A percentile compares a stretch with the other conserved stretches of the same genome.
Conservation (phyloP, 2,113 vertebrate species). For the Menidia beryllina region DNA sequence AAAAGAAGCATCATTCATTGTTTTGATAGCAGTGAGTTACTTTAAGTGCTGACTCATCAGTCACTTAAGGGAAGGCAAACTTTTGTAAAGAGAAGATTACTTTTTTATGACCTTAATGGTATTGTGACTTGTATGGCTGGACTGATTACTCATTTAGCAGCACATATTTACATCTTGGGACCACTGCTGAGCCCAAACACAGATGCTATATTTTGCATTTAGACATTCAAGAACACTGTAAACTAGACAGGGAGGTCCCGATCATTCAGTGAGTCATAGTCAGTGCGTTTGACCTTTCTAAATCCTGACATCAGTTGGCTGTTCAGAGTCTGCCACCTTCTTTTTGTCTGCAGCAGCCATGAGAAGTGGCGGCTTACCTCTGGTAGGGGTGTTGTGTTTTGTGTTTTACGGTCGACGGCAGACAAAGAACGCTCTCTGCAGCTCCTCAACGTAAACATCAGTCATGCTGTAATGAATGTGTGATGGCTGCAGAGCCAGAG, state of each 20-base stretch:
- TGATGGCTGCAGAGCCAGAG: constrained; percentile 33
- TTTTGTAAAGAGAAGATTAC: background rate
- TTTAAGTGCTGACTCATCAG: background rate
- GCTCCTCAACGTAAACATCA: constrained; percentile 66
- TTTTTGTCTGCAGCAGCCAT: constrained; percentile 36
- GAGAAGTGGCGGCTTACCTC: constrained; percentile 29
- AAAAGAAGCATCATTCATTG: background rate
- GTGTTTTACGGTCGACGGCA: constrained; percentile 64
- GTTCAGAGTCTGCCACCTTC: constrained; percentile 45
- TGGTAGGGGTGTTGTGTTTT: constrained; percentile 52
- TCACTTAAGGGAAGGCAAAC: background rate
- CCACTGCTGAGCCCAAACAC: constrained; percentile 21
- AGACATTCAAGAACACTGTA: constrained; percentile 30
- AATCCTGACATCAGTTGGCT: constrained; percentile 46
- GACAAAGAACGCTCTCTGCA: constrained; percentile 34
- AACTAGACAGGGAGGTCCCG: constrained; percentile 18
- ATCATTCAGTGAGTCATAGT: constrained; percentile 34
- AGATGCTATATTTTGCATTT: constrained; percentile 33
- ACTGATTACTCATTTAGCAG: constrained; percentile 28
- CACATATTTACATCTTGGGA: constrained; percentile 11
- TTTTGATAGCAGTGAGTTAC: background rate
- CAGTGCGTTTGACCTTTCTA: constrained; percentile 45
- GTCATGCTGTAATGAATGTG: constrained; percentile 54
- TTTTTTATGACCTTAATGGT: constrained; percentile 16
- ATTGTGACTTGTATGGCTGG: background rate